These are phyloP conservation scores for Microtus ochrogaster DNA, from an alignment of 2,113 vertebrate species.

Conservation along the genomic window DNA sequence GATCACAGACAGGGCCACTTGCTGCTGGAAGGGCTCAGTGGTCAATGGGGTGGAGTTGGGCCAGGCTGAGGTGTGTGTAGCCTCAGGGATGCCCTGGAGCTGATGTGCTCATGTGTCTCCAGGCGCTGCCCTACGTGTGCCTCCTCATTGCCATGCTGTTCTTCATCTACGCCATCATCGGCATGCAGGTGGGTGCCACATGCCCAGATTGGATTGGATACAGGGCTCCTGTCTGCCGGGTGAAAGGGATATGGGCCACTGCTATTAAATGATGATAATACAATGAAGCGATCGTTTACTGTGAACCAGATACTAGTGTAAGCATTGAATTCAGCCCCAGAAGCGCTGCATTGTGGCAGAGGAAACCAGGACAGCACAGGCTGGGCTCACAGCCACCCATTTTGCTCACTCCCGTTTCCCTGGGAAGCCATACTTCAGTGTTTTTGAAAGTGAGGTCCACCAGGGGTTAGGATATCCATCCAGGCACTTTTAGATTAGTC, in stretches of 20 bases:
- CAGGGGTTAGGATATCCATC: neutral
- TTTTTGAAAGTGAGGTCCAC: neutral
- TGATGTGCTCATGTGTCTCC: constrained; percentile 51
- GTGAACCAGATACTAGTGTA: neutral
- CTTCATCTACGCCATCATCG: constrained; percentile 99
- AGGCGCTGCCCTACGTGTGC: constrained; percentile 98
- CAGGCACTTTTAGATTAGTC: neutral
- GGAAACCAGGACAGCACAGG: neutral
- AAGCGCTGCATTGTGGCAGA: neutral
- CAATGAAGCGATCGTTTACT: rapidly evolving
- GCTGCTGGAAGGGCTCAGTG: neutral
- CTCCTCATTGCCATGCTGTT: constrained; percentile 98
- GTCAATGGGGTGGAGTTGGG: neutral
- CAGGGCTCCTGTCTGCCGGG: too few relatives aligned
- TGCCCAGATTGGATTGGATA: neutral
- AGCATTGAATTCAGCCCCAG: neutral
- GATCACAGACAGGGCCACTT: rapidly evolving
- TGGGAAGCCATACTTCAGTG: rapidly evolving
- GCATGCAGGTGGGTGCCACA: constrained; percentile 93
- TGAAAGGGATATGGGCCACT: neutral
- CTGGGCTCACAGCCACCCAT: neutral
- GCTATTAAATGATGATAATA: neutral
- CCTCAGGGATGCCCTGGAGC: neutral
- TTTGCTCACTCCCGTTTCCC: neutral
- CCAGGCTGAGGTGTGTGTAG: neutral